These are phyloP conservation scores for Agrochola macilenta DNA, from an alignment of 2,888 invertebrate species.

Conservation along the genomic window DNA sequence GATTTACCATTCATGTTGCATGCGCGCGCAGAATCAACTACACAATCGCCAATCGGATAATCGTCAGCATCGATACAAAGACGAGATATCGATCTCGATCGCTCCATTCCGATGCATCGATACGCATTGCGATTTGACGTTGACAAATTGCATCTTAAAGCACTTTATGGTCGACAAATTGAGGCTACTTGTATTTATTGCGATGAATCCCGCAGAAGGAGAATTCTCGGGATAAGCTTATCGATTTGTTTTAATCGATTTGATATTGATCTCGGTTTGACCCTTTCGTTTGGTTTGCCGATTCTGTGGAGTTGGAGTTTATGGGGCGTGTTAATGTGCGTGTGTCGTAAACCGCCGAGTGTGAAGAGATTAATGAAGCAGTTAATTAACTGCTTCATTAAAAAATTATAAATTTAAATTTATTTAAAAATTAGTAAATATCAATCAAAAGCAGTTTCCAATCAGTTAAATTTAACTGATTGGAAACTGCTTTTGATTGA, in stretches of 20 bases:
- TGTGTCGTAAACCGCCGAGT: conserved; percentile 56
- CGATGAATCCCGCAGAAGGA: conserved; percentile 68
- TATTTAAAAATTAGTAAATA: no score
- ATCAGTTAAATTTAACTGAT: conserved; percentile 62
- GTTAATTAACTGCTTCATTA: no score
- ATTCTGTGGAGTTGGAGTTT: conserved; percentile 51
- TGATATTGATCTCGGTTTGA: conserved; percentile 69
- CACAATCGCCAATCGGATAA: conserved; percentile 80
- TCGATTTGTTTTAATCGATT: conserved; percentile 73
- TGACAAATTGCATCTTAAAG: conserved; percentile 86
- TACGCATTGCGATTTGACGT: conserved; percentile 83
- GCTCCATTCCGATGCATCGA: conserved; percentile 83
- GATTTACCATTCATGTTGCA: conserved; percentile 80
- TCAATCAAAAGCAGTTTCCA: no score
- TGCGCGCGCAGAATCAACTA: conserved; percentile 71
- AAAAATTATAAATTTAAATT: no score
- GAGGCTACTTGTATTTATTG: conserved; percentile 84
- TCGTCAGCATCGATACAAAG: conserved; percentile 83
- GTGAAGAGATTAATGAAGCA: conserved; percentile 64
- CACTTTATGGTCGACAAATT: conserved; percentile 86
- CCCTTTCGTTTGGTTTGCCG: conserved; percentile 59
- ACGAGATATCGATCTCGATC: conserved; percentile 86
- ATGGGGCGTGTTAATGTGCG: conserved; percentile 54
- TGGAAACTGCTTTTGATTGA: conserved; percentile 46
- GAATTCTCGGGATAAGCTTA: conserved; percentile 74